Evolutionary conservation across 2,888 invertebrate genomes (phyloP), one percentile per base, ranked within the genome.

Genomic region (Nowickia ferox): DNA sequence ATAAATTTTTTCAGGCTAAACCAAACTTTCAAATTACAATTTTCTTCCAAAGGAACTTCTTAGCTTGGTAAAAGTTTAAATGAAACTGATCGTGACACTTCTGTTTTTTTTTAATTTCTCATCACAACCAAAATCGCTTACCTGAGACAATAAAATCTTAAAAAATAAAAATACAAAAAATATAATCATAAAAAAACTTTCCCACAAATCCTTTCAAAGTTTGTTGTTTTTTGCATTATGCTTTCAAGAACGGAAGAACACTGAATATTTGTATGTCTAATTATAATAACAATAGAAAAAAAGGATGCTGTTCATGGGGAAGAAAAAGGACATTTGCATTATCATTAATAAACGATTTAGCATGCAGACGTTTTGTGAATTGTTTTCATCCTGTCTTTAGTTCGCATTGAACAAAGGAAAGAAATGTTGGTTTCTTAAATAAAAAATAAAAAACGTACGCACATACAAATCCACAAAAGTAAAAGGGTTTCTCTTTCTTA

Each of bases 251-350:
- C 78, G 84, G 77, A 84, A 87, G 81, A 65, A 30, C 48, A 38
- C 15, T 17, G 46, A 66, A 66, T 57, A 81, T 69, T 68, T 87
- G 88, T 87, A 88, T 46, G 86, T 83, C 89, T 89, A 89, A 89
- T 89, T 89, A 89, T 78, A 88, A 89, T 88, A 86, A 89, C 88
- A 89, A 89, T 76, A 53, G 79, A 87, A 84, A 87, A 55, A 51
- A 48, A 74, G 57, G 48, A 19, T 72, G 48, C 9, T 68, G 40
- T 53, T 53, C 17, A 15, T 9, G 55, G 0, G 46, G 19, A 40
- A 55, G 15, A 46, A 57, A 87, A 87, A 87, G 65, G 84, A 84
- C 88, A 88, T 87, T 77, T 85, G 78, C 75, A 79, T 80, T 84
- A 83, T 86, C 72, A 80, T 84, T 79, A 46, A 65, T 79, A 84